Conservation (phyloP, 2,888 invertebrate genomes). For the Drosophila stalkeri region DNA sequence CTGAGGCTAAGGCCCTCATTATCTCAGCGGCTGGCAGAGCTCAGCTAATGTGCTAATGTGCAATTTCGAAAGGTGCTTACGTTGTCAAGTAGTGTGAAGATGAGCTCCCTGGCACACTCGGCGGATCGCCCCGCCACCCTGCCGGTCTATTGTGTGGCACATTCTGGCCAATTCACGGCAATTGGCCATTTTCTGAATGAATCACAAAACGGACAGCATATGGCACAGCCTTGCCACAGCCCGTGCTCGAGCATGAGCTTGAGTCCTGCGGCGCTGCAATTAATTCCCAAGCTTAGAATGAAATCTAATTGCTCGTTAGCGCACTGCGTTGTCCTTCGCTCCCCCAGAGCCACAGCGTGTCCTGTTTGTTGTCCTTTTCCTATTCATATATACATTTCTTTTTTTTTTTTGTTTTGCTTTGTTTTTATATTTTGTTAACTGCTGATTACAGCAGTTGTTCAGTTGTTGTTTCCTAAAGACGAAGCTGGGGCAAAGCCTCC, state of each 20-base stretch:
- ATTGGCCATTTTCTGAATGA: conserved; percentile 74
- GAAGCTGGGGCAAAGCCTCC: not conserved
- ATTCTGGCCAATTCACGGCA: conserved; percentile 58
- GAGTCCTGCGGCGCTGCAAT: conserved; percentile 69
- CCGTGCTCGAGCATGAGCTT: conserved; percentile 32
- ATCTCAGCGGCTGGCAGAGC: conserved; percentile 46
- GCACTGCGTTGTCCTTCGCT: conserved; percentile 62
- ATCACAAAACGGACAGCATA: conserved; percentile 74
- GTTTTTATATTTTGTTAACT: conserved; percentile 83
- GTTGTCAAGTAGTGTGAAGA: conserved; percentile 84
- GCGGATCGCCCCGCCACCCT: not conserved
- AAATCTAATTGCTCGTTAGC: conserved; percentile 85
- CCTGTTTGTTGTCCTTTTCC: conserved; percentile 33
- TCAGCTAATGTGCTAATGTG: conserved; percentile 80
- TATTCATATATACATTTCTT: conserved; percentile 16
- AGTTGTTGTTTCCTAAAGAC: conserved; percentile 40
- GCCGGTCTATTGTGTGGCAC: not conserved
- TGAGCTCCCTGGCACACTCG: conserved; percentile 35
- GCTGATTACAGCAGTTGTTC: conserved; percentile 83
- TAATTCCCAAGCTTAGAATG: conserved; percentile 84
- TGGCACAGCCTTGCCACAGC: conserved; percentile 55
- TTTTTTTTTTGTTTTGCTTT: conserved; percentile 46
- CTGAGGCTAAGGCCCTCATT: conserved; percentile 38
- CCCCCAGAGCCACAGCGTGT: conserved; percentile 11
- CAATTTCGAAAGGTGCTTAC: conserved; percentile 84